Base-by-base conservation (phyloP, 2,113 vertebrate genomes). In the Prolemur simus region DNA sequence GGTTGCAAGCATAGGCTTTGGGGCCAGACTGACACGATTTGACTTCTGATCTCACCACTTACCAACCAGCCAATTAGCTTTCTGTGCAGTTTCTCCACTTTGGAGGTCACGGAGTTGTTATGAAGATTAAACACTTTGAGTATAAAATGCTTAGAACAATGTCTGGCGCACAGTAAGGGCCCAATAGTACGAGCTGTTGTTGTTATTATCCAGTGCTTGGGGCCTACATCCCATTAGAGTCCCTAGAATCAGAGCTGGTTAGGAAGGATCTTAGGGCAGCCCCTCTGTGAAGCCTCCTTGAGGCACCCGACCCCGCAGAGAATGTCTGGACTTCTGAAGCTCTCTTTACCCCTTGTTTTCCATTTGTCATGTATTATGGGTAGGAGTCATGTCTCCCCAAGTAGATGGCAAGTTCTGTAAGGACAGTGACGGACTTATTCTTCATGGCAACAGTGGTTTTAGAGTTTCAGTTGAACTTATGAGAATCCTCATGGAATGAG, bases 191-290 rank as follows among this genome's bases (percentile, higher is more conserved):
- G 56, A 68, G n/a, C 29, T 74, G 0, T 85, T 85, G 42, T 5
- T 66, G 14, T 12, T 17, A 23, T 47, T 54, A 20, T 68, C 63
- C 37, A 37, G 6, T 7, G n/a, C 42, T 87, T 39, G 56, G 17
- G 47, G 27, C 9, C n/a, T 39, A 8, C 29, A 71, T 77, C 14
- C 47, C 17, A 34, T 39, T 34, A 27, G 52, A 32, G 29, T 34
- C 4, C 89, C 56, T 92, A 90, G 81, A 97, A 63, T 32, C 23
- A 88, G 81, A 82, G 49, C 56, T 42, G 23, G 5, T 64, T 25
- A 45, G 27, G 68, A 49, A 34, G 84, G 78, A 64, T 88, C 45
- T 12, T 32, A 27, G 66, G 2, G 25, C 25, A 32, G 52, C 45
- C 6, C 14, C 8, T 37, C 69, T 54, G 56, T 7, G 71, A 73